Base-by-base conservation (phyloP, 2,113 vertebrate species). In the Atlantisia rogersi region DNA sequence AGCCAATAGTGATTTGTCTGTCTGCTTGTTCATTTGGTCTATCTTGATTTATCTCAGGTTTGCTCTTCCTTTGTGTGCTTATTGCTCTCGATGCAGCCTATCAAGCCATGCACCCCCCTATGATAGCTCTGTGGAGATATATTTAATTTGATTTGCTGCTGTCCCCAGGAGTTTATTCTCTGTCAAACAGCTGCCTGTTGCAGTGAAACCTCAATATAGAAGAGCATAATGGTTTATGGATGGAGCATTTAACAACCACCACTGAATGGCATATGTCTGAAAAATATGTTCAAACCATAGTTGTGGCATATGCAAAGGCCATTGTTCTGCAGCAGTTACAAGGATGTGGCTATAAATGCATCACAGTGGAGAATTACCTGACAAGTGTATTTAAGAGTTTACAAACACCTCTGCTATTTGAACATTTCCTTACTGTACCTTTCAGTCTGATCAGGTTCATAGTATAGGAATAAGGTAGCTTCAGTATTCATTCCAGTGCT, bases 131-230 rank as follows among this genome's bases (percentile, higher is more conserved):
- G 81, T 89, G 63, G 96, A 96, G 96, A 96, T 93, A 85, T 90
- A 93, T 96, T 96, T 96, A 96, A 96, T 96, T 96, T 97, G 95
- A 95, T 96, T 97, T 95, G 91, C 94, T 94, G 95, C 92, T 85
- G 65, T 92, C 92, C 95, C 91, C 88, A 69, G 88, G 95, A 96
- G 88, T 92, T 94, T 94, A 86, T 95, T 96, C 73, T 77, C 88
- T 96, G 94, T 95, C 96, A 96, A 94, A 93, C 94, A 97, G 95
- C 90, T 96, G 94, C 88, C 91, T 94, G 86, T 84, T 95, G 90
- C 70, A 87, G 92, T 87, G 81, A 93, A 95, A 39, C 77, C 83
- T 94, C 92, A 21, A 24, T 95, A 26, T 1, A 89, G 74, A 46
- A 63, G 81, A 77, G 62, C 81, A 59, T 94, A 93, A 95, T 85